Evolutionary conservation across 2,888 invertebrate genomes (phyloP).

Genomic region (Xestoiulus laeticollis): DNA sequence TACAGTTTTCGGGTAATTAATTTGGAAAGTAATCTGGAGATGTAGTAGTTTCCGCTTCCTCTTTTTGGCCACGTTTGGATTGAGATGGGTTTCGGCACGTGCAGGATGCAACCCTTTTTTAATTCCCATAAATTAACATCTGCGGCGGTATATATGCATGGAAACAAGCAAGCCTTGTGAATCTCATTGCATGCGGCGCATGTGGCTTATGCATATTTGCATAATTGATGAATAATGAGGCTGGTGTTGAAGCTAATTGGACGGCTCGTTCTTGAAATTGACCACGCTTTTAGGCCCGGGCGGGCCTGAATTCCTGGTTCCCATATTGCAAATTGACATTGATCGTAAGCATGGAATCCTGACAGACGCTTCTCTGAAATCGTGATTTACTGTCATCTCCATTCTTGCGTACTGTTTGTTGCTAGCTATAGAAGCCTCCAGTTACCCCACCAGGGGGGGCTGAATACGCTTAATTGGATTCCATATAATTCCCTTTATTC

Average conservation of each 20-base stretch:
- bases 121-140: constrained; percentile 31
- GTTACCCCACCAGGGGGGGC: too few species aligned
- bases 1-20: background rate
- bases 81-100: background rate
- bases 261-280: constrained; percentile 11
- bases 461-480: too few species aligned
- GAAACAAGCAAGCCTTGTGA: background rate
- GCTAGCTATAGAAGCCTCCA: too few species aligned
- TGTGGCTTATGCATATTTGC: constrained; percentile 12
- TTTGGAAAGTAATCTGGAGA: background rate
- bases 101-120: background rate
- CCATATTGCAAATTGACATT: background rate
- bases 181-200: background rate
- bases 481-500: too few species aligned
- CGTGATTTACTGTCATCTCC: background rate
- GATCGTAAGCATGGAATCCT: background rate
- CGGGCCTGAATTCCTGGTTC: constrained; percentile 5
- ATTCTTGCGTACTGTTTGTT: background rate
- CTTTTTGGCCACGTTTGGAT: background rate
- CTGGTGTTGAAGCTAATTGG: constrained; percentile 43
- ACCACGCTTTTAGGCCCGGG: constrained; percentile 1
- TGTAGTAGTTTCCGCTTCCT: background rate
- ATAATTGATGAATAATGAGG: constrained; percentile 43
- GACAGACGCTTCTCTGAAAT: background rate
- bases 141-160: background rate